phyloP scores from a whole-genome alignment of 1,140 invertebrate species.

The Diprion similis region DNA sequence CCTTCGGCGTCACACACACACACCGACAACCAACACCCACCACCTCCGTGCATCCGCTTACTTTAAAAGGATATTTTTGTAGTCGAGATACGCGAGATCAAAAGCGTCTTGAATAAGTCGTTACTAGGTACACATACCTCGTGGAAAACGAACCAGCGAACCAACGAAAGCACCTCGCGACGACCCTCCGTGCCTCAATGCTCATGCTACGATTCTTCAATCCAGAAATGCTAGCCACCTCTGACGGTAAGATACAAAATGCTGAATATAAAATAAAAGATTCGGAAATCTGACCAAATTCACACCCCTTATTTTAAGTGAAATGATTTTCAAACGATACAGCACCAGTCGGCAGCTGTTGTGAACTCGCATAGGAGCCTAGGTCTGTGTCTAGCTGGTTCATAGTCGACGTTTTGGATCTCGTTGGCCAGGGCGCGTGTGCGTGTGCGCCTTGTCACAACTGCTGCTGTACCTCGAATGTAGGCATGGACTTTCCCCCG shows the following conservation, averaged over 20 bases:
- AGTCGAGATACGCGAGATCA: neutral
- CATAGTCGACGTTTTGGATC: too few species aligned
- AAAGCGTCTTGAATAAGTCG: neutral
- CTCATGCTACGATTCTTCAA: too few species aligned
- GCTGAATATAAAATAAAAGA: too few species aligned
- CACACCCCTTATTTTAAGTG: too few species aligned
- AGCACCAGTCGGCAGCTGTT: conserved; percentile 24
- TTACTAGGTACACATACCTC: neutral
- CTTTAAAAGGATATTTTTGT: conserved; percentile 8
- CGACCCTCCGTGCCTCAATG: neutral
- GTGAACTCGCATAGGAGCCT: conserved; percentile 30
- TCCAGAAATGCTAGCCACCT: too few species aligned
- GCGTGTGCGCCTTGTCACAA: conserved; percentile 37
- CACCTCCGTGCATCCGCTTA: neutral
- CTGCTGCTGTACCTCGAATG: conserved; percentile 44
- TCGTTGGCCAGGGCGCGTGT: too few species aligned
- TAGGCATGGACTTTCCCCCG: neutral
- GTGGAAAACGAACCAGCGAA: conserved; percentile 9
- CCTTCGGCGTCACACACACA: conserved; percentile 15
- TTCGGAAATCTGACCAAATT: too few species aligned
- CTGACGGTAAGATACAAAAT: too few species aligned
- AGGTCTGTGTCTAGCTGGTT: neutral
- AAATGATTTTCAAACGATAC: neutral
- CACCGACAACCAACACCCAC: neutral
- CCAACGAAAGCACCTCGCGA: conserved; percentile 26